Evolutionary conservation across 2,113 vertebrate genomes (phyloP), one percentile per base, ranked within the genome.

Genomic region (Nibea albiflora): DNA sequence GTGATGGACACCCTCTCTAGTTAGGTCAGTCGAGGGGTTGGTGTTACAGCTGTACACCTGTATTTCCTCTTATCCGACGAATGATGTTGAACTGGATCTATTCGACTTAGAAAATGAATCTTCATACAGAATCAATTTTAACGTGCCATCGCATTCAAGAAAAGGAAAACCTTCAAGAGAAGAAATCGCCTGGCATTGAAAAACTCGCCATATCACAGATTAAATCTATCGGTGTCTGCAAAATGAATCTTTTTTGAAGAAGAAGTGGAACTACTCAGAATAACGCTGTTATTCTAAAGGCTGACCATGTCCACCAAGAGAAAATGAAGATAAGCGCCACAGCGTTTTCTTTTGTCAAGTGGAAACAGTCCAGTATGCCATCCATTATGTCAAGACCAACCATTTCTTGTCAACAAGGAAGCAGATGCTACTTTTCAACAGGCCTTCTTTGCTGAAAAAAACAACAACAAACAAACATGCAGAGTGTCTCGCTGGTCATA

Each of bases 301-400:
- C 19, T 77, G 58, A 69, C 4, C 44, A 77, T 72, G 58, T 73
- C 73, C 14, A 35, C 58, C 2, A 22, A 66, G 31, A 56, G 42
- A 66, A 81, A 68, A 83, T 12, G 16, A 87, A 85, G 68, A 87
- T n/a, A 52, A 78, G 54, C 50, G 49, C 17, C 24, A 58, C 5
- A 63, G 42, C 16, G 20, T 14, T 44, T 64, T 78, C 35, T 67
- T 85, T 66, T 73, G 35, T 81, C 20, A 53, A 80, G 28, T 9
- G 60, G 44, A 88, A 74, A 2, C 11, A 19, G 15, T 74, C 15
- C 1, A 35, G 20, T 19, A 11, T 24, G 22, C 26, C 19, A 2
- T 28, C 52, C 16, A 58, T 15, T 35, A 80, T 54, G 44, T 71
- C 3, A 70, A 54, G 58, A 78, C 62, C 66, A 58, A 11, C 3